Conservation (phyloP, 2,888 invertebrate species). For the Hirtodrosophila histrioides region DNA sequence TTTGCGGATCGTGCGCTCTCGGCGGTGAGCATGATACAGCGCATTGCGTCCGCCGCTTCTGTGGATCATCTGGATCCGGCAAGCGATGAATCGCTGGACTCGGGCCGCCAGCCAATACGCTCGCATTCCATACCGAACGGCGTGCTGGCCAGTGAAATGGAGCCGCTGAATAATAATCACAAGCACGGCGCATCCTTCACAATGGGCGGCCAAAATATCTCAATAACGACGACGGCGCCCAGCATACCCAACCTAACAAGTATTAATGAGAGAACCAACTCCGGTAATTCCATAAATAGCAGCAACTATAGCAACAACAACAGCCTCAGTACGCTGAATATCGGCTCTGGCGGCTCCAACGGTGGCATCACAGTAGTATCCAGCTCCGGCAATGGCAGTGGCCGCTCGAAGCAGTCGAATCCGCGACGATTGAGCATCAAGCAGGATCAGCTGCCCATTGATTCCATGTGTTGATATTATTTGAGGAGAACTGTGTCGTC, state of each 20-base stretch:
- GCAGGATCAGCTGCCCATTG: constrained; percentile 83
- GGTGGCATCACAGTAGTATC: constrained; percentile 18
- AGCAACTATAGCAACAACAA: constrained; percentile 72
- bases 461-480: constrained; percentile 84
- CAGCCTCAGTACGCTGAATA: constrained; percentile 52
- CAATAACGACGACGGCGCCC: constrained; percentile 77
- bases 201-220: constrained; percentile 75
- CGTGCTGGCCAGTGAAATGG: constrained; percentile 79
- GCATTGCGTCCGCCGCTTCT: constrained; percentile 83
- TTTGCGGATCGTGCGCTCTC: constrained; percentile 83
- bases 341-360: constrained; percentile 35
- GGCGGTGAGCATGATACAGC: constrained; percentile 82
- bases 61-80: constrained; percentile 84
- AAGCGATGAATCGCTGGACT: constrained; percentile 84
- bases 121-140: constrained; percentile 84
- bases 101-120: constrained; percentile 82
- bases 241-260: constrained; percentile 82
- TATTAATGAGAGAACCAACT: constrained; percentile 83
- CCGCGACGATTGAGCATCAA: constrained; percentile 83
- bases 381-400: constrained; percentile 43
- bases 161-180: constrained; percentile 75
- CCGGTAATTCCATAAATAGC: constrained; percentile 79
- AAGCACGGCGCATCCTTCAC: constrained; percentile 75
- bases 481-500: constrained; percentile 11
- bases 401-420: constrained; percentile 66